Conservation (phyloP, 1,140 invertebrate genomes). For the Dryas iulia region DNA sequence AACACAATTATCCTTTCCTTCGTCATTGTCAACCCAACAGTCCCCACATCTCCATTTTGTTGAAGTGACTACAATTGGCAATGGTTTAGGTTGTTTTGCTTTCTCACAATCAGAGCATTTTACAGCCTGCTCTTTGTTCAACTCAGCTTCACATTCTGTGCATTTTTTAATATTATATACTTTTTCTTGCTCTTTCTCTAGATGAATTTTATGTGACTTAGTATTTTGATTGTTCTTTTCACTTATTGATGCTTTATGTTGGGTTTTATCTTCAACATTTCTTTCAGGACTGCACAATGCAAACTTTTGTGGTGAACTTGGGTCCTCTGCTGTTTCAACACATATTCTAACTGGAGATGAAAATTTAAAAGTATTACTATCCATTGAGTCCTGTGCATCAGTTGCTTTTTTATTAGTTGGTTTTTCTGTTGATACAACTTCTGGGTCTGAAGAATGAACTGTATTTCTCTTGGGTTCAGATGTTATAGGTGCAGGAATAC, state of each 20-base stretch:
- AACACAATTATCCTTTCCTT: constrained; percentile 81
- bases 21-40: constrained; percentile 85
- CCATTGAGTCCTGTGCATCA: not conserved
- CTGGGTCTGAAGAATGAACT: not conserved
- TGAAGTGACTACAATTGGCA: not conserved
- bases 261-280: constrained; percentile 15
- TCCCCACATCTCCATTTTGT: constrained; percentile 78
- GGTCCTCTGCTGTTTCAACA: constrained; percentile 24
- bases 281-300: constrained; percentile 42
- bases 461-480: not conserved
- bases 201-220: not conserved
- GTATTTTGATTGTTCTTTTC: not conserved
- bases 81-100: not conserved
- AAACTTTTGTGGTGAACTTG: constrained; percentile 36
- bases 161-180: constrained; percentile 24
- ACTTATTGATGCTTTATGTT: not conserved
- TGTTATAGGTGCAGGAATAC: not conserved
- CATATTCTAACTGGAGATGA: constrained; percentile 47
- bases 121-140: constrained; percentile 22
- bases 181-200: not conserved
- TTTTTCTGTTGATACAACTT: not conserved
- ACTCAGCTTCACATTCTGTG: constrained; percentile 29
- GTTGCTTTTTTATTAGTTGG: not conserved
- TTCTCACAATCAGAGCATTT: constrained; percentile 40
- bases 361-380: constrained; percentile 34